These are phyloP conservation scores for Loris lydekkerianus DNA, from an alignment of 2,797 vertebrate genomes.

Conservation along the genomic window DNA sequence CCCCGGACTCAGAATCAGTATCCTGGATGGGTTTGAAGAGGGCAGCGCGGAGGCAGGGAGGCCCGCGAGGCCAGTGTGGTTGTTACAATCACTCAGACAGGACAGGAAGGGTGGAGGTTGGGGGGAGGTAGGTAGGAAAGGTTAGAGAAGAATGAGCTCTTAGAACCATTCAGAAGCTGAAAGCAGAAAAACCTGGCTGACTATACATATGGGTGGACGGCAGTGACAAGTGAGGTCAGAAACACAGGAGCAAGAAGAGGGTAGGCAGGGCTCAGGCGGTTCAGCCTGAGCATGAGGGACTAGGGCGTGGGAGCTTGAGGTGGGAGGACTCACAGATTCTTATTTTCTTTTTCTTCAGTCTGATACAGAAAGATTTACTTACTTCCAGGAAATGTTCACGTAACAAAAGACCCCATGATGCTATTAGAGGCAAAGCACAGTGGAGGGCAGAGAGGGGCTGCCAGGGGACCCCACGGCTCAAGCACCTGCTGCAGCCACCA, in stretches of 20 bases:
- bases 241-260: not conserved
- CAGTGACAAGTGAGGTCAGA: not conserved
- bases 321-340: not conserved
- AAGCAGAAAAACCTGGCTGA: not conserved
- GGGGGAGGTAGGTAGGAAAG: not conserved
- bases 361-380: slow-evolving; percentile 66
- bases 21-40: not conserved
- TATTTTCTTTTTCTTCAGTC: not conserved
- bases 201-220: not conserved
- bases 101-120: not conserved
- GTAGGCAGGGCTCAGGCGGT: not conserved
- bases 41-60: not conserved
- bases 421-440: not conserved
- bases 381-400: not conserved
- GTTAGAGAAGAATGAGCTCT: not conserved
- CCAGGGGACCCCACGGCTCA: fast-evolving
- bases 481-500: not conserved
- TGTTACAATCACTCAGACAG: not conserved
- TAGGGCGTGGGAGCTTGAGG: not conserved
- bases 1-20: not conserved
- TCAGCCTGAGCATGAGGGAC: not conserved
- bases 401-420: not conserved
- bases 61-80: not conserved
- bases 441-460: fast-evolving
- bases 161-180: slow-evolving; percentile 7